Evolutionary conservation across 2,113 vertebrate genomes (phyloP).

Genomic region (Eubucco bourcierii): DNA sequence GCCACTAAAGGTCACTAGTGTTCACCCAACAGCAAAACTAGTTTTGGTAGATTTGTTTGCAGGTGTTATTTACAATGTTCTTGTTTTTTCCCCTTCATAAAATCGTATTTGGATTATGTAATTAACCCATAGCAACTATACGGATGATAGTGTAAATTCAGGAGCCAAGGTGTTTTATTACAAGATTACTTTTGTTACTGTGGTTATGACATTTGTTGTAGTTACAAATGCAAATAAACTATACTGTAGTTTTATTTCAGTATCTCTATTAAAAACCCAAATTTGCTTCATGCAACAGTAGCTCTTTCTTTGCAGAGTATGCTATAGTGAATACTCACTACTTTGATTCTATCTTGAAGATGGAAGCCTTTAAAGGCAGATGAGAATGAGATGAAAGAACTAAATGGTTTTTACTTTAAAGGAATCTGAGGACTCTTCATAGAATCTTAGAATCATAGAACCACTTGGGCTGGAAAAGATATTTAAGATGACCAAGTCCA

Average conservation of each 20-base stretch:
- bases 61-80: not conserved
- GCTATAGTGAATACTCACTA: not conserved
- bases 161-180: not conserved
- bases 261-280: not conserved
- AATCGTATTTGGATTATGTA: constrained; percentile 22
- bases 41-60: not conserved
- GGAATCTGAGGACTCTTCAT: not conserved
- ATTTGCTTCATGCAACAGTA: constrained; percentile 11
- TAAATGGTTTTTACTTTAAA: not conserved
- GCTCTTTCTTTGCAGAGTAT: not conserved
- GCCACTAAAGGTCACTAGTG: not conserved
- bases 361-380: not conserved
- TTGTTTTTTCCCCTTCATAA: constrained; percentile 15
- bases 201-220: constrained; percentile 11
- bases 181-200: constrained; percentile 5
- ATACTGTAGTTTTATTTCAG: constrained; percentile 10
- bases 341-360: not conserved
- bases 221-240: constrained; percentile 50
- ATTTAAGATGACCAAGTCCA: too few relatives aligned
- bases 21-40: not conserved
- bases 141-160: not conserved
- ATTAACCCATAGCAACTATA: constrained; percentile 16
- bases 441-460: not conserved
- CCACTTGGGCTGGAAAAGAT: not conserved
- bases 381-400: not conserved